These are phyloP conservation scores for Melinopterus prodromus DNA, from an alignment of 2,888 invertebrate genomes.

Conservation along the genomic window DNA sequence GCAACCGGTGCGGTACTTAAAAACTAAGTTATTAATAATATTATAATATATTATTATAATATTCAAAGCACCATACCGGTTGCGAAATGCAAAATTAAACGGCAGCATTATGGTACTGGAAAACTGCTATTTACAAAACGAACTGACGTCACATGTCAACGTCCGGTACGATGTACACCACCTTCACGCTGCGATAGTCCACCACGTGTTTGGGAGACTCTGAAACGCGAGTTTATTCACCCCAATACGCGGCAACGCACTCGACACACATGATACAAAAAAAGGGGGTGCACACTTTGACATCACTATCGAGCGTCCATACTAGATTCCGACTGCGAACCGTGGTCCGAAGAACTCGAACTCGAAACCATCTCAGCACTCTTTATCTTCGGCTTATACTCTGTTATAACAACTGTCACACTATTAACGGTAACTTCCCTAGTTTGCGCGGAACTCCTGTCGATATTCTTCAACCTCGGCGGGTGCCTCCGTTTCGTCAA, in stretches of 20 bases:
- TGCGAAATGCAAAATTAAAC: neutral
- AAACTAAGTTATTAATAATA: too few relatives aligned
- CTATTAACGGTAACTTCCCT: conserved; percentile 97
- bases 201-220: neutral
- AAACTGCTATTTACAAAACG: neutral
- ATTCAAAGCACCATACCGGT: neutral
- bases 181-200: neutral
- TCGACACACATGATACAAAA: neutral
- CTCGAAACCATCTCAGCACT: conserved; percentile 57
- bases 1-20: neutral
- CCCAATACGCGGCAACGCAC: neutral
- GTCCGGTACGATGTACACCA: neutral
- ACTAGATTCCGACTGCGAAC: conserved; percentile 60
- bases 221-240: neutral
- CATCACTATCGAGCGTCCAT: conserved; percentile 55
- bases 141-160: neutral
- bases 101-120: neutral
- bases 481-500: conserved; percentile 65
- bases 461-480: conserved; percentile 90
- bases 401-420: conserved; percentile 96
- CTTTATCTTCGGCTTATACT: conserved; percentile 83
- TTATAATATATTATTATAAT: too few relatives aligned
- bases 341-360: conserved; percentile 59
- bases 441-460: conserved; percentile 90
- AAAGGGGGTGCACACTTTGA: neutral